These are phyloP conservation scores for Phalanger gymnotis DNA, from an alignment of 2,797 vertebrate genomes.

Conservation along the genomic window DNA sequence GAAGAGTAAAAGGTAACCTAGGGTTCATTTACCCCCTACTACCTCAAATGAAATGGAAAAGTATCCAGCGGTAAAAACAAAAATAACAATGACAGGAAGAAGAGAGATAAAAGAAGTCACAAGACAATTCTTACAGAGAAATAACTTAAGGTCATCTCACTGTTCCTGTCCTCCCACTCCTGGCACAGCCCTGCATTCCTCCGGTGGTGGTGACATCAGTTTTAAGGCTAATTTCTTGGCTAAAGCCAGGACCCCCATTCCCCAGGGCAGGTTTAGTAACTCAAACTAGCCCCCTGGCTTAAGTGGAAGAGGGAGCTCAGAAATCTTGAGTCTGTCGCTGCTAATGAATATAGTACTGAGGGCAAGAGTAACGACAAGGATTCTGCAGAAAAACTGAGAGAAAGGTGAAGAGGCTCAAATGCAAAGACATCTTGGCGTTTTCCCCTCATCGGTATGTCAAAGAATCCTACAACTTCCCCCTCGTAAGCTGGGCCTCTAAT, in stretches of 20 bases:
- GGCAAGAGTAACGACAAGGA: too few species aligned
- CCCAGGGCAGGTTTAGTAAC: neutral
- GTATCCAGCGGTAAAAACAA: neutral
- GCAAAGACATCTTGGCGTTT: neutral
- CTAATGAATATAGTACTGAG: neutral
- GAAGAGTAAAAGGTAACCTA: neutral
- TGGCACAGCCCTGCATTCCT: neutral
- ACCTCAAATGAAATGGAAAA: neutral
- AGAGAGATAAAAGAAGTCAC: neutral
- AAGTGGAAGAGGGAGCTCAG: neutral
- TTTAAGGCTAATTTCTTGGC: neutral
- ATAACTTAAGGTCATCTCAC: too few species aligned
- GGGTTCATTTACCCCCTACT: neutral
- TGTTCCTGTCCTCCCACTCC: neutral
- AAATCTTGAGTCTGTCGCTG: neutral
- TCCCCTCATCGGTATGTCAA: neutral
- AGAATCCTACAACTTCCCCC: neutral
- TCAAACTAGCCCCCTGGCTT: neutral
- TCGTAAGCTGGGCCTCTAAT: neutral
- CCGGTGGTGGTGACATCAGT: neutral
- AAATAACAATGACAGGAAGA: neutral
- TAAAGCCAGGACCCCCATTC: neutral
- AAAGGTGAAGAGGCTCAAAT: neutral
- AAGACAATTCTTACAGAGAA: neutral
- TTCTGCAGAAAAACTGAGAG: neutral